Base-by-base conservation (phyloP, 2,888 invertebrate species). In the Tenthredo livida region DNA sequence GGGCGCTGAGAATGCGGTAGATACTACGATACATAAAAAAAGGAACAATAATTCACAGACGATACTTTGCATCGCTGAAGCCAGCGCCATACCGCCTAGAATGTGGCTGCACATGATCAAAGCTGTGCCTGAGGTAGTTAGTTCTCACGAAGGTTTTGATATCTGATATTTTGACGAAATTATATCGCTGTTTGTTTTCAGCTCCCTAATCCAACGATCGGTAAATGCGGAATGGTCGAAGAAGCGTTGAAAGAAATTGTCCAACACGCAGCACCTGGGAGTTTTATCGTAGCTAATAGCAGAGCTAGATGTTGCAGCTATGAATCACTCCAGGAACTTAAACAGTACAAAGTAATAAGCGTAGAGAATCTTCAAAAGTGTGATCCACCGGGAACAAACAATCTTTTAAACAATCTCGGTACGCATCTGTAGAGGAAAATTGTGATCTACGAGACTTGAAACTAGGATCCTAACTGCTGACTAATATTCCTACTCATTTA, bases 21-120 rank as follows among this genome's bases (percentile, higher is more conserved):
- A 95, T 12, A 94, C 92, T 25, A 91, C 90, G 72, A 91, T 91
- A 84, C 90, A 91, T 43, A 93, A 94, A 0, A 95, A 95, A 85
- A 94, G 95, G 85, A 93, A 93, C 86, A 94, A 94, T 87, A 94
- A 94, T 89, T 94, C 95, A 84, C 95, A 95, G 85, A 94, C 95
- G 85, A 95, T 96, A 89, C 92, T 96, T 29, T 96, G 96, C 93
- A 93, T 96, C 7, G 96, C 96, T 29, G 96, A 96, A 91, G 95
- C 95, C 65, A 92, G 90, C 86, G 90, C 91, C 9, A 90, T 93
- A 87, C 94, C 94, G 47, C 93, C 94, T 54, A 91, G 93, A 50
- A 93, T 94, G 88, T 94, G 94, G 94, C 89, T 94, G 29, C 93
- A 93, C 77, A 91, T 94, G 86, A 90, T 94, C 9, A 87, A 90